Evolutionary conservation across 1,140 invertebrate genomes (phyloP), one percentile per base, ranked within the genome.

Genomic region (Euwallacea fornicatus): DNA sequence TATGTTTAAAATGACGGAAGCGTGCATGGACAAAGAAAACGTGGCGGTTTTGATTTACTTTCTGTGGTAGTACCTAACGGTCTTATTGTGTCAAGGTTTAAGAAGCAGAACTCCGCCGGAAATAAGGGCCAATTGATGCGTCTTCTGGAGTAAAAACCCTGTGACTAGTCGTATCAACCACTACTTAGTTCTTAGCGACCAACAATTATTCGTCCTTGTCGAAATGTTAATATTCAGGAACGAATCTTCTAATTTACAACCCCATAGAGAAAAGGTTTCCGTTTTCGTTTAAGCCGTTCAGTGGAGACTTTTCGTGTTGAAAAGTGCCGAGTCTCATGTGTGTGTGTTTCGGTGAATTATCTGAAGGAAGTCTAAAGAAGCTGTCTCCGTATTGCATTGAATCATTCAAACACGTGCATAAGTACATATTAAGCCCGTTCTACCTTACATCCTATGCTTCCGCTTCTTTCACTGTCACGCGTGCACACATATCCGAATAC

Each of bases 391-490:
- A 1, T 13, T 58, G 55, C 55, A 58, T 58, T 63, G 44, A 44
- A 63, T 47, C 63, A 65, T 65, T 8, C 53, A 63, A 47, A 63
- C 61, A 65, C 63, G 63, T 65, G 63, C 63, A 55, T 65, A 65
- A 65, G 53, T 65, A 65, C 50, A 54, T 65, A 65, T 53, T 54
- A 42, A 42, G 44, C 13, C 63, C 33, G 41, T 65, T 65, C 50
- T 65, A 53, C 50, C 50, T 54, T 65, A 54, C 63, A 54, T 63
- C 61, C 61, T 63, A 13, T 65, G 53, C 41, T 65, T 65, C 63
- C 63, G 63, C 41, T 65, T 65, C 63, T 65, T 65, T 65, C 13
- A 54, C 21, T 65, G 63, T 65, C 63, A 65, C 63, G 63, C 63
- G 63, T 65, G 63, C 63, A 65, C 47, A 11, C 46, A 41, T 33